These are phyloP conservation scores for Solea senegalensis DNA, from an alignment of 2,113 vertebrate species.

Conservation along the genomic window DNA sequence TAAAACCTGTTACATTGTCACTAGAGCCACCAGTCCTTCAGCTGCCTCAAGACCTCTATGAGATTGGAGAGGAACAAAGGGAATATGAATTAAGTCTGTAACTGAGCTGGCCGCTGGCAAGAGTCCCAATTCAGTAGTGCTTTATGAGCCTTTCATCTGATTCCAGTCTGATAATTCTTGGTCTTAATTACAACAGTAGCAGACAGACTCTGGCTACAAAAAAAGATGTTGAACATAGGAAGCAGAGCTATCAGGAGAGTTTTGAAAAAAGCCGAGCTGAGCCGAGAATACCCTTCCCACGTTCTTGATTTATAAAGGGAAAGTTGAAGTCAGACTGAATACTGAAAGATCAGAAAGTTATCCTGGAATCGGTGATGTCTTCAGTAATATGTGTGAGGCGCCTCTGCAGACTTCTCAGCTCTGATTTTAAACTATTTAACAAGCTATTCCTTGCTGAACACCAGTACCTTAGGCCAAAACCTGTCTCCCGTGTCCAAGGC, in stretches of 20 bases:
- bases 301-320: constrained; percentile 50
- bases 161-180: constrained; percentile 65
- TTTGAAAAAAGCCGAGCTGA: constrained; percentile 29
- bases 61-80: constrained; percentile 70
- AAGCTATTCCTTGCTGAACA: constrained; percentile 55
- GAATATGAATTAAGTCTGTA: constrained; percentile 72
- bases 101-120: constrained; percentile 62
- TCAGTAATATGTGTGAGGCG: constrained; percentile 31
- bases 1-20: constrained; percentile 72
- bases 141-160: constrained; percentile 72
- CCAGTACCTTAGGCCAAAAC: constrained; percentile 39
- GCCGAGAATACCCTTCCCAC: constrained; percentile 47
- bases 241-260: constrained; percentile 48
- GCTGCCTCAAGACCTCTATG: constrained; percentile 53
- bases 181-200: constrained; percentile 70
- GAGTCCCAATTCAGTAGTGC: constrained; percentile 53
- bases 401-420: constrained; percentile 29
- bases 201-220: constrained; percentile 42
- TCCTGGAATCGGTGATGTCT: constrained; percentile 48
- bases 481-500: constrained; percentile 39
- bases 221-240: constrained; percentile 57
- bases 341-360: constrained; percentile 40
- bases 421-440: constrained; percentile 60
- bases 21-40: constrained; percentile 41
- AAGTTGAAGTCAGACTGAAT: constrained; percentile 54